These are phyloP conservation scores for Anguilla obscura DNA, from an alignment of 2,797 vertebrate genomes.

Conservation along the genomic window DNA sequence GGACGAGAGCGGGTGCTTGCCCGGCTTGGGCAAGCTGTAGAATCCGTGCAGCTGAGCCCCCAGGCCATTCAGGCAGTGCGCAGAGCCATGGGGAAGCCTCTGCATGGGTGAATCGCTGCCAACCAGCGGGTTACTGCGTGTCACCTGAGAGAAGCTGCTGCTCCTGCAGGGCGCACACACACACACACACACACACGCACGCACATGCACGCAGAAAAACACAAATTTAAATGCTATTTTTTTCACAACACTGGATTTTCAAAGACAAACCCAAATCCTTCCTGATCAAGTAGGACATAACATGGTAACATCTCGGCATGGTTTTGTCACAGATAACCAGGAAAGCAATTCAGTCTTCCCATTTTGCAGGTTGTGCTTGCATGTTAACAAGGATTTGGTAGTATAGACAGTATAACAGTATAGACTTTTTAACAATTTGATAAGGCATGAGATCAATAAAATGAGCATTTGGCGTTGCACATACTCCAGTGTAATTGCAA, in stretches of 20 bases:
- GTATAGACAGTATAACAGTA: no score
- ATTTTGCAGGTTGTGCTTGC: neutral
- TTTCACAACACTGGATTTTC: neutral
- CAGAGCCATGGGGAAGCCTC: constrained; percentile 87
- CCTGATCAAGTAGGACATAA: neutral
- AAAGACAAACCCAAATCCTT: neutral
- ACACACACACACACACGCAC: neutral
- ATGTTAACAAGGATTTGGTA: no score
- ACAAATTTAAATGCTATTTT: neutral
- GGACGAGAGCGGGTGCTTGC: constrained; percentile 72
- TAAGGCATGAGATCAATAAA: no score
- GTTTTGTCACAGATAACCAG: neutral
- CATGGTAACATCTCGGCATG: neutral
- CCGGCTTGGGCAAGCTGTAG: constrained; percentile 92
- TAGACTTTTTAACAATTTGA: no score
- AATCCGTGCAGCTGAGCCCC: constrained; percentile 86
- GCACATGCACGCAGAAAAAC: neutral
- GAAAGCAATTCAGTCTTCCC: neutral
- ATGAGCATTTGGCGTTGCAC: neutral
- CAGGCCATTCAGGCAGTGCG: constrained; percentile 88
- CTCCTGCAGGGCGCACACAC: constrained; percentile 71
- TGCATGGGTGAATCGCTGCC: constrained; percentile 86
- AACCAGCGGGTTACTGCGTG: constrained; percentile 82
- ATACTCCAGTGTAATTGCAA: neutral
- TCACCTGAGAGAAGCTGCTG: constrained; percentile 94